Evolutionary conservation across 2,888 invertebrate species (phyloP).

Genomic region (Chelonus formosanus): DNA sequence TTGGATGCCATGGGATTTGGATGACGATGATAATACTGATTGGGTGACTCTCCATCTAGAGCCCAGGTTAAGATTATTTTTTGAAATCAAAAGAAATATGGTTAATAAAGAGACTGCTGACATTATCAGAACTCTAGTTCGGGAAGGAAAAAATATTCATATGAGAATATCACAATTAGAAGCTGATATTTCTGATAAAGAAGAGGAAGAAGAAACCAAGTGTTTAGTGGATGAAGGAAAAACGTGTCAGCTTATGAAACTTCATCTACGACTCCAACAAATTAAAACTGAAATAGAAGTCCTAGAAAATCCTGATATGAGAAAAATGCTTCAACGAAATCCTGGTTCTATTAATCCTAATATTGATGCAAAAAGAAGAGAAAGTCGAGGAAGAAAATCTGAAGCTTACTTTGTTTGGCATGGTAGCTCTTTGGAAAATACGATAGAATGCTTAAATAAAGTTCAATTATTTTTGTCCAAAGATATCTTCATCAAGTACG

Average conservation of each 20-base stretch:
- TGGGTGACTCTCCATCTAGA: constrained; percentile 70
- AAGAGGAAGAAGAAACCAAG: constrained; percentile 37
- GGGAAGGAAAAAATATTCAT: constrained; percentile 69
- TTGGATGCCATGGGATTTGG: constrained; percentile 78
- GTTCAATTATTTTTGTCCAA: constrained; percentile 62
- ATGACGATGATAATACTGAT: constrained; percentile 71
- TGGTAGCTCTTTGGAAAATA: constrained; percentile 65
- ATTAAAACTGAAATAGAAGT: constrained; percentile 71
- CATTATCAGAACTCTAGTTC: constrained; percentile 67
- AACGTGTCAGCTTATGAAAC: constrained; percentile 67
- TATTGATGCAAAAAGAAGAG: constrained; percentile 45
- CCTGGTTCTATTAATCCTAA: constrained; percentile 43
- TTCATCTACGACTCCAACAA: constrained; percentile 69
- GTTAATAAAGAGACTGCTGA: constrained; percentile 67
- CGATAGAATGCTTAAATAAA: constrained; percentile 64
- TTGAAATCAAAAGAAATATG: constrained; percentile 68
- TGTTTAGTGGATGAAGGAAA: constrained; percentile 54
- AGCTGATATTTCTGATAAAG: constrained; percentile 58
- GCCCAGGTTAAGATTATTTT: constrained; percentile 68
- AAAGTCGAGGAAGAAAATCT: constrained; percentile 44
- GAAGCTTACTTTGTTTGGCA: constrained; percentile 65
- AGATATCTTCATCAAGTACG: constrained; percentile 64
- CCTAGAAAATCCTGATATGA: constrained; percentile 70
- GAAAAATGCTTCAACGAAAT: constrained; percentile 64
- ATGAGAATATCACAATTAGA: constrained; percentile 66